Evolutionary conservation across 2,888 invertebrate genomes (phyloP).

Genomic region (Steinernema hermaphroditum): DNA sequence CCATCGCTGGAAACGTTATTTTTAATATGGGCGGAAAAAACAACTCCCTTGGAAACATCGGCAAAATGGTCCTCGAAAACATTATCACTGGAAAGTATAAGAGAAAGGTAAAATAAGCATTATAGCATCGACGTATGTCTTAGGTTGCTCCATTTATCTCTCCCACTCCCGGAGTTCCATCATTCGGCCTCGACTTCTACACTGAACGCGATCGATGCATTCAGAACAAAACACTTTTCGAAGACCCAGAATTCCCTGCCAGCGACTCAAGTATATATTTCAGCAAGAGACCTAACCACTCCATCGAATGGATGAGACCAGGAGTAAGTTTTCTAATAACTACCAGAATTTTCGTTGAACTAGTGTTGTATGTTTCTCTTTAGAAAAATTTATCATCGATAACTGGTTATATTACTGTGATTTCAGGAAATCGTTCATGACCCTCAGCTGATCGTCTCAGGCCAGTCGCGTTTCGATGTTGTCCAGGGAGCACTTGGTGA

Average conservation of each 20-base stretch:
- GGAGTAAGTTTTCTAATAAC: conserved; percentile 67
- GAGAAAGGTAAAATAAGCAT: conserved; percentile 48
- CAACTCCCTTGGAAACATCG: conserved; percentile 60
- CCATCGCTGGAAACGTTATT: conserved; percentile 65
- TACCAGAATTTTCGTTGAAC: too few species aligned
- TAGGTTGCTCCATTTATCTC: conserved; percentile 54
- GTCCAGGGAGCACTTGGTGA: conserved; percentile 65
- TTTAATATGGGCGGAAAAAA: conserved; percentile 61
- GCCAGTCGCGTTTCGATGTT: conserved; percentile 87
- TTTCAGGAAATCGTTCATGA: conserved; percentile 79
- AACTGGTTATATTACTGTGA: not conserved
- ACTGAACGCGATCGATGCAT: conserved; percentile 76
- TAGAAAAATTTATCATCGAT: too few species aligned
- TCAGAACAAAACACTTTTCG: conserved; percentile 74
- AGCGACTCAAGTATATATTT: conserved; percentile 81
- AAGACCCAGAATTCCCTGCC: conserved; percentile 87
- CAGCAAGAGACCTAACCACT: conserved; percentile 80
- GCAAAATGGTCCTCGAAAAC: conserved; percentile 65
- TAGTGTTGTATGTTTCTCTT: too few species aligned
- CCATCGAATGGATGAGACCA: conserved; percentile 89
- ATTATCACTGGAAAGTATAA: conserved; percentile 64
- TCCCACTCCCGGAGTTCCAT: conserved; percentile 45
- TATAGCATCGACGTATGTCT: not conserved
- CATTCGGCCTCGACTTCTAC: conserved; percentile 72
- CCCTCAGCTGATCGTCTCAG: conserved; percentile 89